phyloP scores from a whole-genome alignment of 2,797 vertebrate genomes.

The Avahi laniger region DNA sequence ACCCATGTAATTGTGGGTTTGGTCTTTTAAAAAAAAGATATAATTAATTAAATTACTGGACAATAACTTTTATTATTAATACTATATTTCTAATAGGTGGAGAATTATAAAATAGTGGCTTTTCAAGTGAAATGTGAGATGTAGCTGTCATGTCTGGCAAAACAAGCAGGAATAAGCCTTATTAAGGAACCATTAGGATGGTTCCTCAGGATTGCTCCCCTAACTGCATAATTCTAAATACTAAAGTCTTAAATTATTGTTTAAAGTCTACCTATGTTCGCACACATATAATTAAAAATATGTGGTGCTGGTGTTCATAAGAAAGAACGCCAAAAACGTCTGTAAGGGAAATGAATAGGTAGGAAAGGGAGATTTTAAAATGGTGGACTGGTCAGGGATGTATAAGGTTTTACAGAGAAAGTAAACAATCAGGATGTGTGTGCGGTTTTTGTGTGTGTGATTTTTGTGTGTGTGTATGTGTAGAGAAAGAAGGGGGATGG shows the following conservation, averaged over 20 bases:
- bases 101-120: background rate
- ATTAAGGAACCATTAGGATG: background rate
- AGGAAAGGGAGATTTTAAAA: background rate
- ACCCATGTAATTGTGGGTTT: background rate
- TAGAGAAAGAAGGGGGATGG: too few species aligned
- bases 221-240: background rate
- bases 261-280: background rate
- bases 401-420: background rate
- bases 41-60: background rate
- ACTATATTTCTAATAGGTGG: background rate
- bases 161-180: background rate
- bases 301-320: background rate
- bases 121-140: background rate
- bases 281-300: background rate
- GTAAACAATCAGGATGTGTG: background rate
- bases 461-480: rapidly evolving
- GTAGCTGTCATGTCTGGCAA: background rate
- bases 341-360: background rate
- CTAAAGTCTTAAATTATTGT: background rate
- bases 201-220: background rate
- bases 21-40: background rate
- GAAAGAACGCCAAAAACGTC: background rate
- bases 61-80: background rate
- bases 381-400: too few species aligned
- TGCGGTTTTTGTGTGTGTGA: background rate